A percentile compares a stretch with the other conserved stretches of the same genome.
Conservation (phyloP, 2,113 vertebrate genomes). For the Podocnemis expansa region DNA sequence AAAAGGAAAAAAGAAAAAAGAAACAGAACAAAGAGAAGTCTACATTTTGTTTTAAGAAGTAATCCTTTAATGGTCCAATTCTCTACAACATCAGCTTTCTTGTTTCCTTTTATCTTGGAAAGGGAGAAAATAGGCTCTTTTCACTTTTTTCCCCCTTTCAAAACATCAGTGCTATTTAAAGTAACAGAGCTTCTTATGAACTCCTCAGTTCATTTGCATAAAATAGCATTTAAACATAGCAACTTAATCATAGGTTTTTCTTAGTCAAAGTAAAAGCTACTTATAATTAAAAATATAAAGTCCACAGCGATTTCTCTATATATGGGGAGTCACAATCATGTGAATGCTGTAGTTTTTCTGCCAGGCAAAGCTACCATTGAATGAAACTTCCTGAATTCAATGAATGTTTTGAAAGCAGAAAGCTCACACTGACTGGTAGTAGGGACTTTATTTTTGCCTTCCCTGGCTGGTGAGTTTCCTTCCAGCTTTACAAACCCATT, state of each 20-base stretch:
- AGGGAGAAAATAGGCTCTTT: constrained; percentile 1
- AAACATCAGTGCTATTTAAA: constrained; percentile 17
- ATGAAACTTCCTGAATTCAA: background rate
- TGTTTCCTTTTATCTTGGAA: constrained; percentile 23
- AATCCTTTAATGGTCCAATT: constrained; percentile 38
- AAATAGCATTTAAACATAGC: constrained; percentile 48
- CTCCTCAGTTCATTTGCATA: background rate
- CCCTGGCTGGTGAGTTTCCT: background rate
- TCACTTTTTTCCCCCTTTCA: background rate
- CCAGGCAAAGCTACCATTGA: background rate
- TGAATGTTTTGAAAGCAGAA: background rate
- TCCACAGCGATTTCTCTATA: background rate
- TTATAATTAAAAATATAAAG: constrained; percentile 27
- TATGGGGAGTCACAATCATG: background rate
- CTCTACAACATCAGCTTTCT: background rate
- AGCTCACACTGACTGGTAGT: background rate
- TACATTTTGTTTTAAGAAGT: constrained; percentile 28
- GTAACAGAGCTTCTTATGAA: background rate
- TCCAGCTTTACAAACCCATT: background rate
- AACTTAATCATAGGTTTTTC: background rate
- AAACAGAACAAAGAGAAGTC: constrained; percentile 5
- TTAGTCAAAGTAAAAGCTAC: constrained; percentile 35
- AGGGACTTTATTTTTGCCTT: background rate
- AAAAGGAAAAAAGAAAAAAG: background rate
- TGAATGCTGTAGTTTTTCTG: background rate